phyloP scores from a whole-genome alignment of 2,888 invertebrate species.

The Patella pellucida region DNA sequence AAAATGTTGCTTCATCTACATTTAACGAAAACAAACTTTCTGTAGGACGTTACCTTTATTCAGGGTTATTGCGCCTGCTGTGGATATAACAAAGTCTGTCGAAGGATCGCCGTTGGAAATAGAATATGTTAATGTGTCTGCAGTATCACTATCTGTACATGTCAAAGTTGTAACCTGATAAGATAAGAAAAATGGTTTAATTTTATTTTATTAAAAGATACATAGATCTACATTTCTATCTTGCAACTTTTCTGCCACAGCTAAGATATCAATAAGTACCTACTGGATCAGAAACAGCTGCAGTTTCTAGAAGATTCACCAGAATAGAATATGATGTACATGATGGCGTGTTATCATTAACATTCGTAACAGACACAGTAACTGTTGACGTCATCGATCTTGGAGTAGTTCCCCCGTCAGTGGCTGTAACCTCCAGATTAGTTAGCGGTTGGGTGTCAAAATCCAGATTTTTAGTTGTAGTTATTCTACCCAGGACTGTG shows the following conservation, averaged over 20 bases:
- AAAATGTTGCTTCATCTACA: not conserved
- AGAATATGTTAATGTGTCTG: conserved; percentile 40
- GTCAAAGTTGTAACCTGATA: conserved; percentile 39
- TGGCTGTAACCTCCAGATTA: conserved; percentile 83
- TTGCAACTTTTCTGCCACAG: no score
- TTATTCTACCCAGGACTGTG: conserved; percentile 85
- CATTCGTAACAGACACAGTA: conserved; percentile 87
- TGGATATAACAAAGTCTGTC: conserved; percentile 33
- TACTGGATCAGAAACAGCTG: conserved; percentile 81
- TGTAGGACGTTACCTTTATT: conserved; percentile 22
- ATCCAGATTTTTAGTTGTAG: conserved; percentile 87
- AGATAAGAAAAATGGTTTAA: not conserved
- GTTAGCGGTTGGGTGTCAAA: conserved; percentile 87
- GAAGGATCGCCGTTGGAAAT: conserved; percentile 40
- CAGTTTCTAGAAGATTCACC: conserved; percentile 90
- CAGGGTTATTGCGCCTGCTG: conserved; percentile 38
- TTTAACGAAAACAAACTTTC: not conserved
- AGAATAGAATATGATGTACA: conserved; percentile 77
- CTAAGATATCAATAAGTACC: not conserved
- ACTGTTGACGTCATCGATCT: conserved; percentile 85
- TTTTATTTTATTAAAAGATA: not conserved
- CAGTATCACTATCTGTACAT: conserved; percentile 46
- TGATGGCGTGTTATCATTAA: conserved; percentile 81
- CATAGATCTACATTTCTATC: no score
- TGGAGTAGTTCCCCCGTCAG: conserved; percentile 72